Base-by-base conservation (phyloP, 37 sponge, comb jelly and placozoan species). In the Tethya wilhelma region DNA sequence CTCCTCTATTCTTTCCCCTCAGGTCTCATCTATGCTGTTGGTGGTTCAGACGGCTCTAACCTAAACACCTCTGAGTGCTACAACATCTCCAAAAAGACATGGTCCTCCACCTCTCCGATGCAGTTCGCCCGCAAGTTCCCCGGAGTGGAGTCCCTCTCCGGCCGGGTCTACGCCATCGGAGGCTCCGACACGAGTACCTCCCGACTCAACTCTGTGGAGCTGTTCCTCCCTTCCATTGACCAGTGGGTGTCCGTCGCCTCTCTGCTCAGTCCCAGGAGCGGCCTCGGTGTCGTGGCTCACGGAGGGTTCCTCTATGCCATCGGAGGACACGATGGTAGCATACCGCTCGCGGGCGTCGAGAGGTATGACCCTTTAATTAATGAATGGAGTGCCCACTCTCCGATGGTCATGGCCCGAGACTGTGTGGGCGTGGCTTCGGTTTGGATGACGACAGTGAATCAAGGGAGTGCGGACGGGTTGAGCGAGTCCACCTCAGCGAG, bases 21-120 rank as follows among this genome's bases (percentile, higher is more conserved):
- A 89, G 90, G 75, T 32, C 26, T 75, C 59, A 78, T 89, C 53
- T 89, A 89, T 73, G 90, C 74, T 23, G 58, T 89, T 41, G 90
- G 90, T 38, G 90, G 90, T 7, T 57, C 84, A 32, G 85, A 89
- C 49, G 79, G 68, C 30, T 53, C 85, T 17, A 75, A 74, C 29
- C 88, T 86, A 41, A 90, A 79, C 75, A 55, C 88, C 4, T 81
- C 78, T 11, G 91, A 90, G 32, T 85, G 91, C 64, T 90, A 69
- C 67, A 58, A 86, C 55, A 63, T 69, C 23, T n/a, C 32, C 62
- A 69, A 64, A 22, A 65, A 65, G 29, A 79, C 75, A 0, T 90
- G 91, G 91, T 40, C 63, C 26, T 20, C 53, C 41, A 81, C 81
- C 53, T 12, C 85, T 6, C 59, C 90, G 17, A 89, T 89, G 90